Base-by-base conservation (phyloP, 1,140 invertebrate species). In the Hyposmocoma kahamanoa region DNA sequence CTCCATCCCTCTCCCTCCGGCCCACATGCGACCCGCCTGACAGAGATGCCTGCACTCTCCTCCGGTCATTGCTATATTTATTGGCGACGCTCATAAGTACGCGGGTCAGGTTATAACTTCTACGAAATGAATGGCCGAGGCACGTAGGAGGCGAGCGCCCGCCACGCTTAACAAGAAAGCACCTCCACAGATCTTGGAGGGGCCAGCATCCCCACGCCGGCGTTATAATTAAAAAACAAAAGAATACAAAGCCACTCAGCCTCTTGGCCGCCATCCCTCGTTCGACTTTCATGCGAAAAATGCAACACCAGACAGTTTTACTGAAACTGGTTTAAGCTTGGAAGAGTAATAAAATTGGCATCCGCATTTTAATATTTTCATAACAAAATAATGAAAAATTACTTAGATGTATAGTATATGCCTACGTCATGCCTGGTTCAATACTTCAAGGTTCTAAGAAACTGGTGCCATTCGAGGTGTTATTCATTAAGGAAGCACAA, bases 41-140 rank as follows among this genome's bases (percentile, higher is more conserved):
- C 63, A 67, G 57, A 67, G 70, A 75, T 45, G 45, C 56, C 63
- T 63, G 60, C 70, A 63, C 62, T 53, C 62, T 69, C 71, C 73
- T 72, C 73, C 82, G 83, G 81, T 85, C 84, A 86, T 85, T 75
- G 78, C 84, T 84, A 84, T 86, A 86, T 86, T 87, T 87, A 87
- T 84, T 81, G 78, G 81, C 79, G 85, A 87, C 82, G 80, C 83
- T 87, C 82, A 86, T 86, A 85, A 86, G 83, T 84, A 84, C 82
- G 82, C 82, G 75, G 70, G 80, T 84, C 81, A 84, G 76, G 78
- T 83, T 84, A 85, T 84, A 85, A 84, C 81, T 87, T 82, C 76
- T 64, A 71, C 79, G 71, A 80, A 84, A 86, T 80, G 75, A 82
- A 84, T 78, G 73, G 76, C 71, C 72, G 67, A 76, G 77, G 74